Evolutionary conservation across 1,140 invertebrate species (phyloP).

Genomic region (Grapholita molesta): DNA sequence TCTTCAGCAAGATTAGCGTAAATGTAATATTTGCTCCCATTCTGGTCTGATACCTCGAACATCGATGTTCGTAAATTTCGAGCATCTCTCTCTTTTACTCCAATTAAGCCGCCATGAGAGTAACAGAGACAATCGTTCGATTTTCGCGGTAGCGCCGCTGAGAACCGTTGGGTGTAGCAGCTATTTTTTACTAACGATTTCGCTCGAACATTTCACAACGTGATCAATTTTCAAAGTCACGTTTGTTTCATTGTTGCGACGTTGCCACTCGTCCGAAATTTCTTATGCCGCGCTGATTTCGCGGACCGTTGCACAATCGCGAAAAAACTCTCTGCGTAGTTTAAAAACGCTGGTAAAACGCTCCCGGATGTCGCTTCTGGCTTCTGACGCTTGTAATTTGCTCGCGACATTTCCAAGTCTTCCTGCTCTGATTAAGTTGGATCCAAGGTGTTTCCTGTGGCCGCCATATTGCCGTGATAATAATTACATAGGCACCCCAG

Average conservation of each 20-base stretch:
- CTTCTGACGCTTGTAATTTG: conserved; percentile 19
- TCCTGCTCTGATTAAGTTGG: conserved; percentile 24
- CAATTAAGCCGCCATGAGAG: too few relatives aligned
- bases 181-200: background rate
- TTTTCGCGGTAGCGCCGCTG: too few relatives aligned
- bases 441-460: conserved; percentile 21
- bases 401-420: conserved; percentile 15
- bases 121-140: too few relatives aligned
- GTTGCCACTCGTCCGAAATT: conserved; percentile 26
- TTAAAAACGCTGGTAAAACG: conserved; percentile 25
- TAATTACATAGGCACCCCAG: background rate
- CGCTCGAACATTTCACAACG: conserved; percentile 10
- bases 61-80: too few relatives aligned
- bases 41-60: too few relatives aligned
- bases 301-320: conserved; percentile 26
- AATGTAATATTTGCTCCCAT: too few relatives aligned
- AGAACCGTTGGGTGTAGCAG: background rate
- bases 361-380: conserved; percentile 40
- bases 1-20: too few relatives aligned
- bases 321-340: conserved; percentile 23
- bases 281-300: conserved; percentile 28
- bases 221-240: conserved; percentile 18
- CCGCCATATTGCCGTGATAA: background rate
- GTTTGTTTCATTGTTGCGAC: conserved; percentile 21
- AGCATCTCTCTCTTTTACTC: too few relatives aligned